Conservation (phyloP, 2,113 vertebrate genomes). For the Semicossyphus pulcher region DNA sequence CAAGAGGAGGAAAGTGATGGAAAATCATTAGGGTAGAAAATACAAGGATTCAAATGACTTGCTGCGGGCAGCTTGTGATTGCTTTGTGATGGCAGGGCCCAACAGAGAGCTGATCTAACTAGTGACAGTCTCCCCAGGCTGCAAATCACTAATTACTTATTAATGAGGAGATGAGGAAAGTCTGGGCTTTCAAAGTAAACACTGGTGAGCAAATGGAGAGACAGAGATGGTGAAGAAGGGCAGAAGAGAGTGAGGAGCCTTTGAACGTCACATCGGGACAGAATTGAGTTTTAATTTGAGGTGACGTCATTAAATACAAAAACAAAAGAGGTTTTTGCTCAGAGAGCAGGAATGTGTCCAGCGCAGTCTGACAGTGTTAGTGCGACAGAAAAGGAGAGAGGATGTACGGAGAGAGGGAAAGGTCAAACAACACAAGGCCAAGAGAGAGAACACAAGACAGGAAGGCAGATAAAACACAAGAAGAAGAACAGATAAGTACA, state of each 20-base stretch:
- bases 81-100: slow-evolving; percentile 64
- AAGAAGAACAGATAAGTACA: slow-evolving; percentile 60
- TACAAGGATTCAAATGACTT: slow-evolving; percentile 61
- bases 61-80: slow-evolving; percentile 68
- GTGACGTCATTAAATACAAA: slow-evolving; percentile 8
- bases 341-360: no score
- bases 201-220: slow-evolving; percentile 6
- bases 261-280: neutral
- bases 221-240: neutral
- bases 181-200: slow-evolving; percentile 73
- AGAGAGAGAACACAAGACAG: slow-evolving; percentile 35
- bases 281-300: neutral
- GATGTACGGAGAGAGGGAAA: slow-evolving; percentile 1
- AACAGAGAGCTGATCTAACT: slow-evolving; percentile 59
- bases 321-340: neutral
- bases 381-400: slow-evolving; percentile 25
- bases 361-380: neutral
- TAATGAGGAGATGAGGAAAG: slow-evolving; percentile 72
- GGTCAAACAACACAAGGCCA: slow-evolving; percentile 61
- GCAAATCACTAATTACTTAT: slow-evolving; percentile 77
- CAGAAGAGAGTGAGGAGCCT: slow-evolving; percentile 3
- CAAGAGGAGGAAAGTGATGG: slow-evolving; percentile 56
- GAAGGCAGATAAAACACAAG: slow-evolving; percentile 43
- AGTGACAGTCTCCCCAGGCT: slow-evolving; percentile 54
- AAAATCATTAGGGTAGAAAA: slow-evolving; percentile 71